Evolutionary conservation across 2,797 vertebrate species (phyloP).

Genomic region (Loriculus beryllinus): DNA sequence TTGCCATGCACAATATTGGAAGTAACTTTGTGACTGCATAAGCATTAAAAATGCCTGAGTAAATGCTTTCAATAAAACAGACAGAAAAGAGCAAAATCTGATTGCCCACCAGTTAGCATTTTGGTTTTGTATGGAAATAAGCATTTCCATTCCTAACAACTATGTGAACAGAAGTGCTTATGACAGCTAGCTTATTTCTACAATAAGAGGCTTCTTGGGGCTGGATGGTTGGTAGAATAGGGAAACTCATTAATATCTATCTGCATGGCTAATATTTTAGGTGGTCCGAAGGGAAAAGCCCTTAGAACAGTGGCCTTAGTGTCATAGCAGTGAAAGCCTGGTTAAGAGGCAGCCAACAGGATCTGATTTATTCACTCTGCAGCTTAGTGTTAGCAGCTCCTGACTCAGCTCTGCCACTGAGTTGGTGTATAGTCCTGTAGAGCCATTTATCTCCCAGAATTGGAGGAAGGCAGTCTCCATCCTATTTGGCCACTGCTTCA

Average conservation of each 20-base stretch:
- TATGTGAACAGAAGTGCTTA: background rate
- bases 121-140: background rate
- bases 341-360: background rate
- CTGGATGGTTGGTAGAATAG: background rate
- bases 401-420: background rate
- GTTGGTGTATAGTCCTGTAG: background rate
- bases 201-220: background rate
- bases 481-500: background rate
- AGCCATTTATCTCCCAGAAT: background rate
- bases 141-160: background rate
- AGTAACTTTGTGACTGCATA: background rate
- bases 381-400: background rate
- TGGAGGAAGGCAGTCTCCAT: background rate
- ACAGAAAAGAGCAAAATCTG: slow-evolving; percentile 12
- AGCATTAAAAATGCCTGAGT: slow-evolving; percentile 5
- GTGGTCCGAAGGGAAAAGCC: background rate
- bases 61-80: background rate
- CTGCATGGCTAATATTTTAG: background rate
- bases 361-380: background rate
- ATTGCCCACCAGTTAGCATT: background rate
- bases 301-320: background rate
- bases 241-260: background rate
- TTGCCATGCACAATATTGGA: background rate
- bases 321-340: background rate
- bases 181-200: background rate